A percentile compares a stretch with the other conserved stretches of the same genome.
These are phyloP conservation scores for Pantherophis guttatus DNA, from an alignment of 2,113 vertebrate genomes.

Conservation along the genomic window DNA sequence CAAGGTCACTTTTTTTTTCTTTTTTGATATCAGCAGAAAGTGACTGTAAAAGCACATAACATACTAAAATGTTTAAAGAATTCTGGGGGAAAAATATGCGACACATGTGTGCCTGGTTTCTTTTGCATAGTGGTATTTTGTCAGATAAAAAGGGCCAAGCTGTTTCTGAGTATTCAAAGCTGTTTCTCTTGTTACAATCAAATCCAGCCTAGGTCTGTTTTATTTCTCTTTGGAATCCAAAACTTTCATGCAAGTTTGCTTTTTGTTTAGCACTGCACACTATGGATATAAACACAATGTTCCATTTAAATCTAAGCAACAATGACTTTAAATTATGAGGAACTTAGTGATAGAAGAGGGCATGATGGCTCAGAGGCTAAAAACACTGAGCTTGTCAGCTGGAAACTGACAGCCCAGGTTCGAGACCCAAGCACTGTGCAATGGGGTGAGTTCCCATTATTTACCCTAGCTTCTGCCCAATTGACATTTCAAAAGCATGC, in stretches of 20 bases:
- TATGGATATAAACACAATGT: constrained; percentile 63
- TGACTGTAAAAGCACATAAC: background rate
- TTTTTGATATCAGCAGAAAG: background rate
- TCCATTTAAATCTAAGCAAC: constrained; percentile 63
- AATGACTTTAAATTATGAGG: constrained; percentile 57
- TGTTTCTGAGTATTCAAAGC: constrained; percentile 33
- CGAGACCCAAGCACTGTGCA: background rate
- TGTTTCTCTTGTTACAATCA: constrained; percentile 18
- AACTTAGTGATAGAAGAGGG: constrained; percentile 27
- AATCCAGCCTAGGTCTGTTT: constrained; percentile 28
- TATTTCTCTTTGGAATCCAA: constrained; percentile 49
- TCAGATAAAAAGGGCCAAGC: background rate
- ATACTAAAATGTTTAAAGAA: background rate
- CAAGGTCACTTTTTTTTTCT: background rate
- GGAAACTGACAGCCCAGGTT: background rate
- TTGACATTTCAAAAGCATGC: background rate
- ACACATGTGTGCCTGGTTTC: background rate
- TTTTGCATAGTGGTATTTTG: constrained; percentile 5
- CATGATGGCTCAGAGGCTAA: background rate
- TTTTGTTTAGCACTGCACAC: constrained; percentile 44
- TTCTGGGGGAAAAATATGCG: background rate
- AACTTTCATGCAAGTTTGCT: constrained; percentile 49
- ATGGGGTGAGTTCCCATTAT: background rate
- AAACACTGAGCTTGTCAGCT: background rate
- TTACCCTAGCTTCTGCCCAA: background rate